Percentiles rank a stretch among this genome's conserved stretches.
Conservation (phyloP, 2,888 invertebrate genomes). For the Euzetes globulus region DNA sequence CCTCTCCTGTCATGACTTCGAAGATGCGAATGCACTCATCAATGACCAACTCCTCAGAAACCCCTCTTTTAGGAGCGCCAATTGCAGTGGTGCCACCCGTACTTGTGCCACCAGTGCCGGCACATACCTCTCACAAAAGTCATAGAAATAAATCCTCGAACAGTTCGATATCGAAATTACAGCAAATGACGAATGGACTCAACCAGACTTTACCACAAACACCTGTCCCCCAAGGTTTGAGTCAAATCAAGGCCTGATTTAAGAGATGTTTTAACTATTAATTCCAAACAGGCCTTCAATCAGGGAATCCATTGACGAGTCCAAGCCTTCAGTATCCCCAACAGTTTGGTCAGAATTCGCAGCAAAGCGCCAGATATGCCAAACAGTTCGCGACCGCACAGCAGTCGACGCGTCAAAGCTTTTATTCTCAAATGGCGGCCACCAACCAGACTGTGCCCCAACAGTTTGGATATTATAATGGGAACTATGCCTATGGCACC, state of each 20-base stretch:
- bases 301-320: background rate
- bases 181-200: constrained; percentile 24
- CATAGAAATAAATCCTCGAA: constrained; percentile 17
- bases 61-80: background rate
- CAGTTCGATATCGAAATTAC: constrained; percentile 17
- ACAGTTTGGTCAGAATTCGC: constrained; percentile 21
- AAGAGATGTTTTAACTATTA: background rate
- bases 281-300: background rate
- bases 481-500: background rate
- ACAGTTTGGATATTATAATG: background rate
- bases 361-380: background rate
- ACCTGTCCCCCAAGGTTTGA: constrained; percentile 1
- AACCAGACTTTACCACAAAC: background rate
- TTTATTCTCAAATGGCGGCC: background rate
- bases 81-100: background rate
- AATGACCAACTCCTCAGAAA: too few species aligned
- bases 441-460: background rate
- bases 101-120: background rate
- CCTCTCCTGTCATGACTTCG: background rate
- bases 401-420: background rate
- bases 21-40: background rate
- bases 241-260: background rate
- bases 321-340: background rate
- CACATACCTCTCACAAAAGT: constrained; percentile 1
- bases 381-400: background rate